Evolutionary conservation across 2,797 vertebrate species (phyloP), one percentile per base, ranked within the genome.

Genomic region (Anguilla marmorata): DNA sequence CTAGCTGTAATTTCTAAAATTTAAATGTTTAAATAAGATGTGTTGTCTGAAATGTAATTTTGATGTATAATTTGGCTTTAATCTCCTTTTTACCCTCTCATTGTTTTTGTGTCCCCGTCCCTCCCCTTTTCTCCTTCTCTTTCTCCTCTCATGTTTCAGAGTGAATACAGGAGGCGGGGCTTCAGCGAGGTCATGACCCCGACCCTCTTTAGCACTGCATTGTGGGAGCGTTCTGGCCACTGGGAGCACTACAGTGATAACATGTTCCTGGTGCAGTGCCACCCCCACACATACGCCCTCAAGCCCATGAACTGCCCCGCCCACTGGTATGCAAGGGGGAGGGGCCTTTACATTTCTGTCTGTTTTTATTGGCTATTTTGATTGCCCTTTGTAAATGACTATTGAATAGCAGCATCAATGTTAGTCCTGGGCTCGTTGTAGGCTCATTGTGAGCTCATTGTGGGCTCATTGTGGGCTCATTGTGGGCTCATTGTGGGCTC

Each of bases 251-350:
- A 98, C 91, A 95, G 95, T 2, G 91, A 97, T 87, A 95, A 98
- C 94, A 99, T 99, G 95, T 99, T 99, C 93, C 95, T 96, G 0
- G 96, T 99, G 90, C 92, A 85, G 0, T 92, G 96, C 0, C 90
- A 96, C 86, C 90, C 95, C 0, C 96, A 97, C 92, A 96, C 91
- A 0, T 97, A 97, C 0, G 97, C 98, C 33, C 98, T 99, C 87
- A 99, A 99, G 91, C 98, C 98, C 85, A 99, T 99, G 98, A 99
- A 99, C 94, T 99, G 98, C 89, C 98, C 98, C 0, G 98, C 97
- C 0, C 98, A 99, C 94, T 99, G 98, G 98, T 99, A 91, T 96
- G 94, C 16, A 72, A 24, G 76, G 56, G 14, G 74, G 4, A 16
- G 4, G 37, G 79, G n/a, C 1, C n/a, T 9, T 33, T 66, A 69